Conservation (phyloP, 2,113 vertebrate species). For the Equus quagga region DNA sequence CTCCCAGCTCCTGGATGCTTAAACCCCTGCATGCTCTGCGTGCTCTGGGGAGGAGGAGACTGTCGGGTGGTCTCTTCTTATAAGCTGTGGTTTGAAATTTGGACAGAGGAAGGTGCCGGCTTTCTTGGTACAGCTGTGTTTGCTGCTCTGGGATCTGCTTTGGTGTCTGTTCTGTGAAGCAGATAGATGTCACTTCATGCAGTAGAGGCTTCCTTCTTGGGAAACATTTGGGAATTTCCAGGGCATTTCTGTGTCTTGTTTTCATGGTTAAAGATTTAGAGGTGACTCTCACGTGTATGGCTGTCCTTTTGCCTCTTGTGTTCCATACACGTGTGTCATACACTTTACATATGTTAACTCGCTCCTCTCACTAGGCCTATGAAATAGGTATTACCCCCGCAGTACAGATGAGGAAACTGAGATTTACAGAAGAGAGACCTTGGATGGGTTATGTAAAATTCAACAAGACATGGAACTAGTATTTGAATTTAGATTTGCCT, state of each 20-base stretch:
- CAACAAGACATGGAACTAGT: not conserved
- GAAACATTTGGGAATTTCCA: conserved; percentile 34
- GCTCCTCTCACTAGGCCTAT: not conserved
- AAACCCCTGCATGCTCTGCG: not conserved
- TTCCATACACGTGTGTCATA: not conserved
- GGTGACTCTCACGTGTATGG: not conserved
- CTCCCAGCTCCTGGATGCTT: not conserved
- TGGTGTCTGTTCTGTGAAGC: not conserved
- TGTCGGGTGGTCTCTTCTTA: not conserved
- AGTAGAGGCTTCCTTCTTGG: not conserved
- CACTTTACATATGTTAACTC: conserved; percentile 34
- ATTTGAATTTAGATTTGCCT: not conserved
- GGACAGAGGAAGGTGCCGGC: not conserved
- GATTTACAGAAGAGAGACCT: conserved; percentile 10
- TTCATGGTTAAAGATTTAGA: conserved; percentile 21
- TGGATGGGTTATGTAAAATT: conserved; percentile 47
- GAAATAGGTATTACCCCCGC: not conserved
- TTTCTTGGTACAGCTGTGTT: not conserved
- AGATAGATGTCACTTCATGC: not conserved
- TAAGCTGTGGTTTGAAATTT: conserved; percentile 40
- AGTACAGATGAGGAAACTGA: not conserved
- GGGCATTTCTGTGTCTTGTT: conserved; percentile 20
- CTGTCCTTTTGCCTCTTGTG: not conserved
- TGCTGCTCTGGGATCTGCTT: not conserved
- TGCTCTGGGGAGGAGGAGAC: not conserved